These are phyloP conservation scores for Sinodicranocentrus sp. DNA, from an alignment of 2,888 invertebrate species.

Conservation along the genomic window DNA sequence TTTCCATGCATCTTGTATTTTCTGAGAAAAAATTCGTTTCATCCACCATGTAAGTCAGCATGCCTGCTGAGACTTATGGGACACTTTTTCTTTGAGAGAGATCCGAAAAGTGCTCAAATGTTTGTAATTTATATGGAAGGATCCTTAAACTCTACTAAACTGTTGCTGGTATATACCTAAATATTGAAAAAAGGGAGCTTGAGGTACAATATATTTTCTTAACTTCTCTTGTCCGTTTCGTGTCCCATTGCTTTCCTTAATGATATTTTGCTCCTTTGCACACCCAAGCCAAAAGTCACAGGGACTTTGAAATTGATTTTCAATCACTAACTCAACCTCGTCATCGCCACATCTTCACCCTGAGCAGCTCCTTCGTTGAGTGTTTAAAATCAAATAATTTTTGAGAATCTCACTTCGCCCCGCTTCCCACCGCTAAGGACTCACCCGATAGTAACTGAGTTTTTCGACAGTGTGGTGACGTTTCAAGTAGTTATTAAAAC, in stretches of 20 bases:
- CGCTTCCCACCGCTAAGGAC: background rate
- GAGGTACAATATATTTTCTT: constrained; percentile 36
- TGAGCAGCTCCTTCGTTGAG: background rate
- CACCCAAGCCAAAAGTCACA: constrained; percentile 67
- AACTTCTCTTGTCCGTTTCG: constrained; percentile 40
- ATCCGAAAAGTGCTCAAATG: constrained; percentile 59
- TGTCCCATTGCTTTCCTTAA: constrained; percentile 55
- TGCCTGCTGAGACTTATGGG: constrained; percentile 66
- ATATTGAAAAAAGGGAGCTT: constrained; percentile 18
- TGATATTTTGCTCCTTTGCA: constrained; percentile 50
- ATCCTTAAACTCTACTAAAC: constrained; percentile 52
- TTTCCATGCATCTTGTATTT: constrained; percentile 55
- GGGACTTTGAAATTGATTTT: constrained; percentile 60
- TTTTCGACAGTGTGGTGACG: too few relatives aligned
- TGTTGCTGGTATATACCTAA: background rate
- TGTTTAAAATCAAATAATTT: too few relatives aligned
- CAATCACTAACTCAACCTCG: constrained; percentile 59
- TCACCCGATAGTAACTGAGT: too few relatives aligned
- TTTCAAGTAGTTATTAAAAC: background rate
- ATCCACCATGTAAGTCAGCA: constrained; percentile 62
- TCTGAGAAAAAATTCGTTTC: constrained; percentile 63
- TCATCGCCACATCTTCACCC: constrained; percentile 43
- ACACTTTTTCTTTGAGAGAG: constrained; percentile 61
- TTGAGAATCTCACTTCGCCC: background rate
- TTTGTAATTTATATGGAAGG: constrained; percentile 20